Evolutionary conservation across 2,888 invertebrate species (phyloP), one percentile per base, ranked within the genome.

Genomic region (Pheosia tremula): DNA sequence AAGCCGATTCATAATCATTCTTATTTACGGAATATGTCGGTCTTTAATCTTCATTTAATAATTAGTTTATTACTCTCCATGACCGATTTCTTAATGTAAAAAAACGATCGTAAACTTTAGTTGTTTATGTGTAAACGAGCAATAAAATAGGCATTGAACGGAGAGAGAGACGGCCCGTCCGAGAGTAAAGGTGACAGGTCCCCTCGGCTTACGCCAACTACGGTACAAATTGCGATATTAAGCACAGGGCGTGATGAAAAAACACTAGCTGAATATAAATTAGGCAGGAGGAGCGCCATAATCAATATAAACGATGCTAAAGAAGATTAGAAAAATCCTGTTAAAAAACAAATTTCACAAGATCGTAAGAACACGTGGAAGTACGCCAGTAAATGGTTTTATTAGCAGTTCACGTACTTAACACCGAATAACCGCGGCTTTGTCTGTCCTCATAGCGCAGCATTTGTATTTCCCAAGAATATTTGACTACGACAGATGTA

Each of bases 281-380:
- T 91, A 93, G 93, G 91, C 85, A 81, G 85, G 88, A 88, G 88
- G 84, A 86, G 85, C 90, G 89, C 92, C 89, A 94, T 94, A 94
- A 94, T 94, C 94, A 93, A 94, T 94, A 94, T 93, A 94, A 94
- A 94, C 91, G 94, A 94, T 93, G 90, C 90, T 89, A 88, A 89
- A 87, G 90, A 89, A 93, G 93, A 94, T 94, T 94, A 94, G 92
- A 93, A 91, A 89, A 92, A 91, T 92, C 93, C 92, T 85, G 88
- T 87, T 86, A 89, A 87, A 90, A 90, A 92, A 91, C 90, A 89
- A 92, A 91, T 92, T 90, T 91, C 86, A 85, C 88, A 81, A 86
- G 84, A 86, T 83, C 86, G 87, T 85, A 84, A 82, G 86, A 83
- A 85, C 81, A 77, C 78, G 75, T 80, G 82, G 80, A 84, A 78